Conservation (phyloP, 35 echinoderm and acorn worm species). For the Stichopus chloronotus region DNA sequence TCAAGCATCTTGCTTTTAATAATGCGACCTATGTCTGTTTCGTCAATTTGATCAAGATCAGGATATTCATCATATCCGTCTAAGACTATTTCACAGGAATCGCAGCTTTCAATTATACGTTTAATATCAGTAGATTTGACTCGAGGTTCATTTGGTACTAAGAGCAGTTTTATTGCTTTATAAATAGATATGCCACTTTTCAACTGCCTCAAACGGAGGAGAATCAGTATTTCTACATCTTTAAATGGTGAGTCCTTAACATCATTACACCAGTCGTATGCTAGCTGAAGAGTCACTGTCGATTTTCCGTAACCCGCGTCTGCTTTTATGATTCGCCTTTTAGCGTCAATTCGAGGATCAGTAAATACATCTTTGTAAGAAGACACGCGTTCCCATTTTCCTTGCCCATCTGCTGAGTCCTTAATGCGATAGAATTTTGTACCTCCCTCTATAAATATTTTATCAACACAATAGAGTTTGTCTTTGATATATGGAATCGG, state of each 20-base stretch:
- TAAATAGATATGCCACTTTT: background rate
- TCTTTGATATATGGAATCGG: conserved; percentile 15
- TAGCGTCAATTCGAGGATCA: background rate
- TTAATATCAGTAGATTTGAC: background rate
- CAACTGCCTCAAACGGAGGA: background rate
- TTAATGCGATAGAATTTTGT: background rate
- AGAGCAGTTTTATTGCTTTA: background rate
- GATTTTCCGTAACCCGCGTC: conserved; percentile 19
- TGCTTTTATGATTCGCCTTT: background rate
- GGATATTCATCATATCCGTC: conserved; percentile 34
- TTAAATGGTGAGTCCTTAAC: background rate
- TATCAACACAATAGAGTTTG: conserved; percentile 8
- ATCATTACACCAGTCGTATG: conserved; percentile 15
- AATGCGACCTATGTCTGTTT: background rate
- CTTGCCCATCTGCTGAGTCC: background rate
- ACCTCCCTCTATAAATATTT: background rate
- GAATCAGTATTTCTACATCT: background rate
- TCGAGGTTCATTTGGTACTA: background rate
- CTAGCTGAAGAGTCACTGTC: background rate
- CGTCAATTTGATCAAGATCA: background rate
- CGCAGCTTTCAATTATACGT: background rate
- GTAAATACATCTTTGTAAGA: background rate
- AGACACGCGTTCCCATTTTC: background rate
- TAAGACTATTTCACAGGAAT: background rate
- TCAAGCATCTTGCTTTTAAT: background rate